Conservation (phyloP, 2,113 vertebrate species). For the Tenrec ecaudatus region DNA sequence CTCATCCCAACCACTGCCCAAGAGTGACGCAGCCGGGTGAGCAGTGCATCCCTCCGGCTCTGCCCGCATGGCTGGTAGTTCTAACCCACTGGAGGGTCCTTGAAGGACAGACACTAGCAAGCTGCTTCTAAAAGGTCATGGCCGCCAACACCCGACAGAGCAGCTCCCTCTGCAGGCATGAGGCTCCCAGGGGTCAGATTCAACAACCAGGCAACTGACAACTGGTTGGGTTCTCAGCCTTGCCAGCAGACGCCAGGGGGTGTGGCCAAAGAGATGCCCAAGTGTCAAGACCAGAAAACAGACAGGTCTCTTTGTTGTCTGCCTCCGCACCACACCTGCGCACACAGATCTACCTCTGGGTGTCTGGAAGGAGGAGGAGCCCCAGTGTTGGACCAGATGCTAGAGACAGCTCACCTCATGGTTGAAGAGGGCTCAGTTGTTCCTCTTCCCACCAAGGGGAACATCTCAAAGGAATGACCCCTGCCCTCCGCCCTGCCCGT, state of each 20-base stretch:
- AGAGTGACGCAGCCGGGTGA: too few species aligned
- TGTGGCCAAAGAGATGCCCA: not conserved
- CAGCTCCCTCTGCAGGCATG: not conserved
- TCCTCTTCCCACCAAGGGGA: not conserved
- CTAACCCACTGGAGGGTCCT: not conserved
- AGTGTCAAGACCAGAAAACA: not conserved
- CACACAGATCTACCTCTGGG: too few species aligned
- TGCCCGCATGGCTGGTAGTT: not conserved
- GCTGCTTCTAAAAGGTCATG: not conserved
- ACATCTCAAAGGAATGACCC: not conserved
- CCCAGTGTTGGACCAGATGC: not conserved
- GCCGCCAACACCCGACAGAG: not conserved
- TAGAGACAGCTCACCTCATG: rapidly evolving
- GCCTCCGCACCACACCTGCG: rapidly evolving
- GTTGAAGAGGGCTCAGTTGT: not conserved
- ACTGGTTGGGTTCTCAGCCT: not conserved
- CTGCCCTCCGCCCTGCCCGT: not conserved
- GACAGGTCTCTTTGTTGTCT: not conserved
- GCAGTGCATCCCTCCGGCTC: too few species aligned
- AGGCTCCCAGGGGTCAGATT: not conserved
- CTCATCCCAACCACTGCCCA: too few species aligned
- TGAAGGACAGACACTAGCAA: not conserved
- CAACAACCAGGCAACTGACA: not conserved
- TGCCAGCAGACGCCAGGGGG: not conserved
- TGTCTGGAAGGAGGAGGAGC: not conserved